A percentile compares a stretch with the other conserved stretches of the same genome.
Conservation (phyloP, 2,797 vertebrate species). For the Orientallactaga sibirica region DNA sequence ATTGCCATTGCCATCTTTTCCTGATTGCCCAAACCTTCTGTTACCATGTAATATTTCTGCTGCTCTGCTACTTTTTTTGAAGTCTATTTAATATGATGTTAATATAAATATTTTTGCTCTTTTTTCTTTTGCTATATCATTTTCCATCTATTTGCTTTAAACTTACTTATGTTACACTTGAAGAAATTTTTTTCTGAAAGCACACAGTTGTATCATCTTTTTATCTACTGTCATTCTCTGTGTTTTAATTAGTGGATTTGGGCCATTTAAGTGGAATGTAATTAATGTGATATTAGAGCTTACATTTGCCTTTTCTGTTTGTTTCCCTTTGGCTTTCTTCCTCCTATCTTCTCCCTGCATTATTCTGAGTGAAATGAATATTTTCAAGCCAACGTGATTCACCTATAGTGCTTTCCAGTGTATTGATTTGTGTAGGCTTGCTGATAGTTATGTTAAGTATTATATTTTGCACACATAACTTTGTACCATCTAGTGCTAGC, state of each 20-base stretch:
- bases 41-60: not conserved
- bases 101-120: not conserved
- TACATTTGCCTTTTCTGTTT: not conserved
- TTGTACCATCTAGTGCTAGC: not conserved
- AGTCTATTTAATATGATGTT: constrained; percentile 30
- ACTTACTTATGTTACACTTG: not conserved
- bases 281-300: not conserved
- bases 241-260: constrained; percentile 39
- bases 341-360: not conserved
- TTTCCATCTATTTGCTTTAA: constrained; percentile 29
- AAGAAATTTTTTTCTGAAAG: constrained; percentile 24
- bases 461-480: not conserved
- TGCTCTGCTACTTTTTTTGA: not conserved
- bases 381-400: not conserved
- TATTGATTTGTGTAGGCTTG: not conserved
- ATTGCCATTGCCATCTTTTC: not conserved
- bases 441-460: not conserved
- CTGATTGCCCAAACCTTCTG: not conserved
- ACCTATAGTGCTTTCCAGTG: not conserved
- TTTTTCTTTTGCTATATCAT: constrained; percentile 20
- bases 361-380: not conserved
- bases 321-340: no score
- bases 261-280: constrained; percentile 6
- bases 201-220: not conserved
- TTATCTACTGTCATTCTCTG: not conserved